Conservation (phyloP, 2,797 vertebrate genomes). For the Acanthornis magna region DNA sequence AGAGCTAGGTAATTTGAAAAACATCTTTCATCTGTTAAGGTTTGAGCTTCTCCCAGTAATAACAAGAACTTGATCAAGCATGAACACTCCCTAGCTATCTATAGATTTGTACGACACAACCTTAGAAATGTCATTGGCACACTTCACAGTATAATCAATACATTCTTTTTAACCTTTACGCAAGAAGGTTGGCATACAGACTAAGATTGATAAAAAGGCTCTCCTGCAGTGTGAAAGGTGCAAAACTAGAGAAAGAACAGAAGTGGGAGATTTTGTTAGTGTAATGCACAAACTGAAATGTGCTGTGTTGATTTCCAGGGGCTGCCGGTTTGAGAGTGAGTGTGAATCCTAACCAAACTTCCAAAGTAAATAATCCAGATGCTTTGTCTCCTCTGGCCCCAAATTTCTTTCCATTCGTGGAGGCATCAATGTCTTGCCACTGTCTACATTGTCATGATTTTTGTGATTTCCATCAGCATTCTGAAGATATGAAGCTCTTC, state of each 20-base stretch:
- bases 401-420: background rate
- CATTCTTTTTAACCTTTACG: constrained; percentile 71
- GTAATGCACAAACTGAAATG: background rate
- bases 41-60: constrained; percentile 64
- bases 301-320: background rate
- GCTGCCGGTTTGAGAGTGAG: accelerated
- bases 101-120: constrained; percentile 71
- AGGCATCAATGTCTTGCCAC: background rate
- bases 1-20: constrained; percentile 39
- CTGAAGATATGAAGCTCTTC: background rate
- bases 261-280: constrained; percentile 4
- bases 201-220: constrained; percentile 68
- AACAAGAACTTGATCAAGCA: constrained; percentile 71
- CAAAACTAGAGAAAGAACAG: constrained; percentile 10
- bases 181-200: constrained; percentile 62
- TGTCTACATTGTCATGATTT: background rate
- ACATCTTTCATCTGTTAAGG: constrained; percentile 55
- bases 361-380: background rate
- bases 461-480: background rate
- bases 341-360: background rate
- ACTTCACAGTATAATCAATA: constrained; percentile 71
- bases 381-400: background rate
- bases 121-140: constrained; percentile 73
- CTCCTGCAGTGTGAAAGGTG: constrained; percentile 27
- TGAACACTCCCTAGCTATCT: constrained; percentile 67